Percentiles rank a stretch among this genome's conserved stretches.
phyloP scores from a whole-genome alignment of 1,140 invertebrate genomes.

The Papilio polyxenes region DNA sequence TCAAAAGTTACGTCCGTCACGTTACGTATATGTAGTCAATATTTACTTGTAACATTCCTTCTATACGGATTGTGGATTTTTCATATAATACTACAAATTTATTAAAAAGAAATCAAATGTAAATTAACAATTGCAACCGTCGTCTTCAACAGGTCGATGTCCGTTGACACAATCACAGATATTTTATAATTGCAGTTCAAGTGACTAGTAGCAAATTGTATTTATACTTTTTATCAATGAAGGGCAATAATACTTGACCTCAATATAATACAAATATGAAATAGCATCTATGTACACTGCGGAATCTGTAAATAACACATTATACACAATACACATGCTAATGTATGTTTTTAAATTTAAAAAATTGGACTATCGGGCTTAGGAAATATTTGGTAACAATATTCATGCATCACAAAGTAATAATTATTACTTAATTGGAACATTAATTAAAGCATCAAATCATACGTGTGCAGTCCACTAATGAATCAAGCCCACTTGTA shows the following conservation, averaged over 20 bases:
- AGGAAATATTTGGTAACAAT: not conserved
- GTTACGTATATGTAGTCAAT: not conserved
- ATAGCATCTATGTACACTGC: not conserved
- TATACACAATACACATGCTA: not conserved
- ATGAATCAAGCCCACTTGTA: not conserved
- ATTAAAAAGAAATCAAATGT: not conserved
- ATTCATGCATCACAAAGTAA: conserved; percentile 1
- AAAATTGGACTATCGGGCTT: not conserved
- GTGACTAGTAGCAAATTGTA: not conserved
- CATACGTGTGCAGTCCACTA: not conserved
- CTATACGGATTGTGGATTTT: not conserved
- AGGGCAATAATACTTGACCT: conserved; percentile 19
- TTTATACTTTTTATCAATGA: conserved; percentile 15
- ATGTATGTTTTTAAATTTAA: not conserved
- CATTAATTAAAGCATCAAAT: not conserved
- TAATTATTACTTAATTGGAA: not conserved
- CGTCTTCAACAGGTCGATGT: not conserved
- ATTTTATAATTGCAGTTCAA: conserved; percentile 6
- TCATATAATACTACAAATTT: not conserved
- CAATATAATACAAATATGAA: conserved; percentile 3
- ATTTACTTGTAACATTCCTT: not conserved
- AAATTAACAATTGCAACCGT: not conserved
- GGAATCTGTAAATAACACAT: not conserved
- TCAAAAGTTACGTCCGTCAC: not conserved
- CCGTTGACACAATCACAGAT: not conserved